Percentiles rank a stretch among this genome's conserved stretches.
Conservation (phyloP, 2,888 invertebrate species). For the Ichneumon xanthorius region DNA sequence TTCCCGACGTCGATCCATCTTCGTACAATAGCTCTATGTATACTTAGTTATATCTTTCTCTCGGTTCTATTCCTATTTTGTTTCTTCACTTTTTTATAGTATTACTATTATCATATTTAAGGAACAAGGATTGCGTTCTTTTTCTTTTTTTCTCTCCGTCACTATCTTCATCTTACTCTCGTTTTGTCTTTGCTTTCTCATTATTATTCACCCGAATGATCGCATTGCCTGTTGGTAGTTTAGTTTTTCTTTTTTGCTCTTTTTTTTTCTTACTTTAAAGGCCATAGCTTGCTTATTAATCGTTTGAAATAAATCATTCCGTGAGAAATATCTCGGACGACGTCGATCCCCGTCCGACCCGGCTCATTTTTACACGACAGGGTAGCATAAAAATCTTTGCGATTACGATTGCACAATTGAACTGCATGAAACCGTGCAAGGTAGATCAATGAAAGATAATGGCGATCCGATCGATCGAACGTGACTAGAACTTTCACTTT, state of each 20-base stretch:
- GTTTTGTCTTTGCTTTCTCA: conserved; percentile 28
- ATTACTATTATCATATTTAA: conserved; percentile 65
- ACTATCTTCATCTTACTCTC: conserved; percentile 13
- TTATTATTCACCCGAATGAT: conserved; percentile 38
- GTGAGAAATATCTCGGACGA: conserved; percentile 6
- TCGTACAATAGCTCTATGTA: conserved; percentile 54
- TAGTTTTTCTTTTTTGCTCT: not conserved
- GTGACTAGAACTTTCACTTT: conserved; percentile 58
- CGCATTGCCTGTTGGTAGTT: conserved; percentile 40
- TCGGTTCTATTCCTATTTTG: conserved; percentile 55
- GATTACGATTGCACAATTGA: conserved; percentile 8
- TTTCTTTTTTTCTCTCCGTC: conserved; percentile 17
- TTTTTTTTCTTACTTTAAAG: conserved; percentile 38
- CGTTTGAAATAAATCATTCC: conserved; percentile 26
- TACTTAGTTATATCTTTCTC: conserved; percentile 59
- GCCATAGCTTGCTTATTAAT: conserved; percentile 35
- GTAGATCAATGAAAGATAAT: conserved; percentile 35
- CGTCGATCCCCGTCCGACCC: not conserved
- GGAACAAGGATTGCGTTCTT: conserved; percentile 65
- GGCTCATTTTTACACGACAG: not conserved
- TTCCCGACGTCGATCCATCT: conserved; percentile 21
- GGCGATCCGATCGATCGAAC: conserved; percentile 54
- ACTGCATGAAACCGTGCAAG: conserved; percentile 48
- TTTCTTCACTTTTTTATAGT: conserved; percentile 53
- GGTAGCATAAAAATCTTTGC: not conserved